phyloP scores from a whole-genome alignment of 92 coral and sea anemone species.

The Nematostella vectensis region DNA sequence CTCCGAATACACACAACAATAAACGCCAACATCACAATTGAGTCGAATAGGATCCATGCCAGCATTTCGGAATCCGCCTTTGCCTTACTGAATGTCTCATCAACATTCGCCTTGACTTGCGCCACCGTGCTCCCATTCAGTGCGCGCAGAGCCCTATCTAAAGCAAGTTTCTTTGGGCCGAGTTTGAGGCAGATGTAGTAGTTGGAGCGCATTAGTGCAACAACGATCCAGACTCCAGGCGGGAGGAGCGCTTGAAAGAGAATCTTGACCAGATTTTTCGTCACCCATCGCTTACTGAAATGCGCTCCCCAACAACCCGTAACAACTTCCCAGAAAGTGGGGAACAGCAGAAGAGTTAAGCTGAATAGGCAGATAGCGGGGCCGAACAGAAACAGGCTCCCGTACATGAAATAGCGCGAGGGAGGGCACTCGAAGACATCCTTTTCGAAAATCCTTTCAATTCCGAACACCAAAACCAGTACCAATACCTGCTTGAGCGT shows the following conservation, averaged over 20 bases:
- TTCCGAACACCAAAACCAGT: conserved; percentile 23
- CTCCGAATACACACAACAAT: conserved; percentile 27
- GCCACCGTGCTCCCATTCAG: conserved; percentile 8
- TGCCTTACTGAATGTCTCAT: conserved; percentile 14
- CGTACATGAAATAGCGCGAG: conserved; percentile 12
- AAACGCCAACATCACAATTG: conserved; percentile 26
- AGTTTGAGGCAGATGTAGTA: conserved; percentile 38
- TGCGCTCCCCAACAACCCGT: conserved; percentile 36
- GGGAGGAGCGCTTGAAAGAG: conserved; percentile 36
- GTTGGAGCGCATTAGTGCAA: conserved; percentile 37
- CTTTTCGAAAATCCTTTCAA: conserved; percentile 47
- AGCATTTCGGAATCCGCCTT: conserved; percentile 32
- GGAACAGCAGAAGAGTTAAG: conserved; percentile 29
- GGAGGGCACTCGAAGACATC: conserved; percentile 39
- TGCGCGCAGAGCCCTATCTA: conserved; percentile 10
- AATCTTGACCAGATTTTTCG: conserved; percentile 13
- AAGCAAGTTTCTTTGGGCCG: conserved; percentile 32
- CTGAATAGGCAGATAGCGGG: conserved; percentile 39
- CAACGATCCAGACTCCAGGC: conserved; percentile 38
- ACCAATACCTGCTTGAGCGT: conserved; percentile 34
- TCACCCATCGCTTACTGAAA: conserved; percentile 20
- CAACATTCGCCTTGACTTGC: conserved; percentile 16
- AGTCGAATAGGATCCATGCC: conserved; percentile 33
- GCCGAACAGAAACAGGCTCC: conserved; percentile 30
- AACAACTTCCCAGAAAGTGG: conserved; percentile 32